Evolutionary conservation across 1,140 invertebrate species (phyloP).

Genomic region (Anoplolepis gracilipes): DNA sequence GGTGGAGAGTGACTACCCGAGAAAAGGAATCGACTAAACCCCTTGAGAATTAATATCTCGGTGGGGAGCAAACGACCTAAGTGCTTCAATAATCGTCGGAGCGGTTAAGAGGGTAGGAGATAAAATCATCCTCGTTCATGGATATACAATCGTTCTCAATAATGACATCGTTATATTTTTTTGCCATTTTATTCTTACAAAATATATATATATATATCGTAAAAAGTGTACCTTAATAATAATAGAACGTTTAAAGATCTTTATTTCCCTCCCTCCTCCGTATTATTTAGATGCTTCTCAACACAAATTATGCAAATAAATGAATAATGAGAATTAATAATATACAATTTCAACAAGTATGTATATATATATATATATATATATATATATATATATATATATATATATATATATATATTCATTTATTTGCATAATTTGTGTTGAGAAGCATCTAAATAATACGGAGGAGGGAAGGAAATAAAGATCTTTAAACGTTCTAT

Average conservation of each 20-base stretch:
- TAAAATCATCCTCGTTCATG: constrained; percentile 52
- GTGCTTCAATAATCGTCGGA: constrained; percentile 65
- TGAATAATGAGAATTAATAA: no score
- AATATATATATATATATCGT: not conserved
- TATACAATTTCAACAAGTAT: no score
- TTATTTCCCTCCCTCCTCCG: not conserved
- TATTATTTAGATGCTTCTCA: not conserved
- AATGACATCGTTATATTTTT: constrained; percentile 28
- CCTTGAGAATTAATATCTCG: constrained; percentile 65
- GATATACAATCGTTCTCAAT: not conserved
- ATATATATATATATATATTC: no score
- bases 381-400: no score
- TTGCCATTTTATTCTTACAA: not conserved
- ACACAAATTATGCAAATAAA: not conserved
- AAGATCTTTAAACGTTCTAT: not conserved
- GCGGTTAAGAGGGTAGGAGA: constrained; percentile 51
- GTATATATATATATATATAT: no score
- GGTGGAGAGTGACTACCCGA: constrained; percentile 60
- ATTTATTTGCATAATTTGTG: not conserved
- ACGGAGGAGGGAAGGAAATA: not conserved
- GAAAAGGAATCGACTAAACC: constrained; percentile 73
- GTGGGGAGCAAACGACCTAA: constrained; percentile 61
- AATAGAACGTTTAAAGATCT: not conserved
- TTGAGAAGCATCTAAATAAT: not conserved
- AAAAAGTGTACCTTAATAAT: not conserved